Conservation (phyloP, 2,113 vertebrate species). For the Alligator mississippiensis region DNA sequence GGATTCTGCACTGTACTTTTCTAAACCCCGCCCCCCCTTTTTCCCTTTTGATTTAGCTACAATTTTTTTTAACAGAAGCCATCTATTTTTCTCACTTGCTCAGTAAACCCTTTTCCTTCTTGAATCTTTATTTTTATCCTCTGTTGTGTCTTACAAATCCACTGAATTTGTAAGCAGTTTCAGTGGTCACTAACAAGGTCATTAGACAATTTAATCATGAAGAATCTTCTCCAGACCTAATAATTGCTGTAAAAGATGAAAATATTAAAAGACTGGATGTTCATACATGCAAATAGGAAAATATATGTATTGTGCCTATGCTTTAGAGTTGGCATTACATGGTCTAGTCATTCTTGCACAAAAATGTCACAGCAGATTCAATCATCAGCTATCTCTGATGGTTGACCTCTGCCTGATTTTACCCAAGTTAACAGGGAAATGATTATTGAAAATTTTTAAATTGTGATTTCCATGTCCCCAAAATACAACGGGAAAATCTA, state of each 20-base stretch:
- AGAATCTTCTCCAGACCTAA: slow-evolving; percentile 36
- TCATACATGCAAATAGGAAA: background rate
- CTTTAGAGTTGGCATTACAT: background rate
- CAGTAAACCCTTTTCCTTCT: background rate
- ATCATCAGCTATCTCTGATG: background rate
- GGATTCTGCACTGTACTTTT: background rate
- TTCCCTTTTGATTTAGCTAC: background rate
- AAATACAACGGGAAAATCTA: background rate
- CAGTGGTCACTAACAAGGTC: slow-evolving; percentile 58
- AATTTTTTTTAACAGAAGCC: background rate
- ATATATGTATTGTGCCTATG: background rate
- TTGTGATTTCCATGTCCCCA: background rate
- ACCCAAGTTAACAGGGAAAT: background rate
- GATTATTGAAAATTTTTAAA: background rate
- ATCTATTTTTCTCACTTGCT: slow-evolving; percentile 16
- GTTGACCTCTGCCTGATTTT: background rate
- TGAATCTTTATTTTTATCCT: slow-evolving; percentile 44
- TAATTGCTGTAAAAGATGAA: background rate
- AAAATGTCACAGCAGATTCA: background rate
- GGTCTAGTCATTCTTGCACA: background rate
- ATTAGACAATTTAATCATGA: slow-evolving; percentile 53
- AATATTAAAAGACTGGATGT: background rate
- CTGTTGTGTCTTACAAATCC: slow-evolving; percentile 49
- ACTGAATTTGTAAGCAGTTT: slow-evolving; percentile 58
- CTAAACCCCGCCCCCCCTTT: background rate